These are phyloP conservation scores for Leptogaster cylindrica DNA, from an alignment of 2,888 invertebrate species.

Conservation along the genomic window DNA sequence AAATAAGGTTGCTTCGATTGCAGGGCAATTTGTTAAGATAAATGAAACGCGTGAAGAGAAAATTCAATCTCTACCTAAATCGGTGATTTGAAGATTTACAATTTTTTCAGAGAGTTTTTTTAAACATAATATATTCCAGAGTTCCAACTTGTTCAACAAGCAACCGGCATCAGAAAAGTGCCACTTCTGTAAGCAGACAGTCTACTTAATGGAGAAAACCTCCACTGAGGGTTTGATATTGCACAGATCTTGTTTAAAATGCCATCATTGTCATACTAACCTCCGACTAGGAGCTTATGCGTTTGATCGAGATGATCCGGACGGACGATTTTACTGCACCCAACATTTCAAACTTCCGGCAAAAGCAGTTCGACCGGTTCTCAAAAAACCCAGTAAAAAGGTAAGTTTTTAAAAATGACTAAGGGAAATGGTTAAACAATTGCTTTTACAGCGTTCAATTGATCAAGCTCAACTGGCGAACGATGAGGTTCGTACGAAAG, in stretches of 20 bases:
- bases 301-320: constrained; percentile 73
- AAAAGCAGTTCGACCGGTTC: constrained; percentile 60
- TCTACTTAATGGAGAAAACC: constrained; percentile 92
- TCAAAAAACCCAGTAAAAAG: constrained; percentile 51
- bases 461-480: constrained; percentile 21
- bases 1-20: constrained; percentile 85
- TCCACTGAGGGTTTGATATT: constrained; percentile 89
- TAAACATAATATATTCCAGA: constrained; percentile 57
- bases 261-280: constrained; percentile 88
- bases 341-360: constrained; percentile 75
- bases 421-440: background rate
- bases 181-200: constrained; percentile 89
- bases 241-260: constrained; percentile 92
- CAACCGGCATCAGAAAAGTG: constrained; percentile 77
- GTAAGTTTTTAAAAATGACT: constrained; percentile 44
- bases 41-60: constrained; percentile 60
- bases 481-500: constrained; percentile 56
- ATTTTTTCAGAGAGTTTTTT: constrained; percentile 13
- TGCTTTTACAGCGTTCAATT: background rate
- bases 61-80: constrained; percentile 56
- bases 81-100: constrained; percentile 58
- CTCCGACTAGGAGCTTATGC: constrained; percentile 79
- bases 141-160: constrained; percentile 68
- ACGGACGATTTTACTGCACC: constrained; percentile 75
- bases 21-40: constrained; percentile 72